These are phyloP conservation scores for Oryzias curvinotus DNA, from an alignment of 2,113 vertebrate species.

Conservation along the genomic window DNA sequence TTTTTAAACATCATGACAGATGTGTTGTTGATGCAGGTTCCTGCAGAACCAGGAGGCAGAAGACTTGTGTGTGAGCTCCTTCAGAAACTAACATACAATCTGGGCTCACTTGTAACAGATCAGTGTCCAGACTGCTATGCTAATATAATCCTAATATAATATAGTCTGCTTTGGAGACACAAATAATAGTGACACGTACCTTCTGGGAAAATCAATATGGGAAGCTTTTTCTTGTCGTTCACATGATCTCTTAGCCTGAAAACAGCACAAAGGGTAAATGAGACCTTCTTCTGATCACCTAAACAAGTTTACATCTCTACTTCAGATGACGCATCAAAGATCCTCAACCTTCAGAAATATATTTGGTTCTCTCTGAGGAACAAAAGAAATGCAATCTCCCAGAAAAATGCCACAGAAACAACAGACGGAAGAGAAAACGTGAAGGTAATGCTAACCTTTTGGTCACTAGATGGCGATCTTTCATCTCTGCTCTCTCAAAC, in stretches of 20 bases:
- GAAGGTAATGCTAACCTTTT: slow-evolving; percentile 79
- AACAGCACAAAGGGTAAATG: slow-evolving; percentile 32
- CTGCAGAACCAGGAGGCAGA: slow-evolving; percentile 66
- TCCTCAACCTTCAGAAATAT: slow-evolving; percentile 19
- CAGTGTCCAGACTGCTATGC: slow-evolving; percentile 6
- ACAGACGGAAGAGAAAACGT: background rate
- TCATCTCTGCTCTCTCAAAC: slow-evolving; percentile 97
- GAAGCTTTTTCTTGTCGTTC: slow-evolving; percentile 89
- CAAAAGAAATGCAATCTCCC: background rate
- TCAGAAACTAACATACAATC: slow-evolving; percentile 25
- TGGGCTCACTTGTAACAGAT: slow-evolving; percentile 12
- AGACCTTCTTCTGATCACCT: slow-evolving; percentile 18
- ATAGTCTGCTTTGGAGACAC: background rate
- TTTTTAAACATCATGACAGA: slow-evolving; percentile 99
- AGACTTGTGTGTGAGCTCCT: slow-evolving; percentile 13
- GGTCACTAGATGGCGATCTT: slow-evolving; percentile 95
- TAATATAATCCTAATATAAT: no score
- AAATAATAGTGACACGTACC: slow-evolving; percentile 53
- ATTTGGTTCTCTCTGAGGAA: slow-evolving; percentile 17
- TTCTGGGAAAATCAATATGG: slow-evolving; percentile 88
- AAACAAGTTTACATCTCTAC: no score
- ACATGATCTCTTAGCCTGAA: slow-evolving; percentile 90
- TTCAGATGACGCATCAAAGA: slow-evolving; percentile 13
- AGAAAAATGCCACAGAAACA: background rate
- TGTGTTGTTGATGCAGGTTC: slow-evolving; percentile 97